These are phyloP conservation scores for Zosterops hypoxanthus DNA, from an alignment of 2,113 vertebrate genomes.

Conservation along the genomic window DNA sequence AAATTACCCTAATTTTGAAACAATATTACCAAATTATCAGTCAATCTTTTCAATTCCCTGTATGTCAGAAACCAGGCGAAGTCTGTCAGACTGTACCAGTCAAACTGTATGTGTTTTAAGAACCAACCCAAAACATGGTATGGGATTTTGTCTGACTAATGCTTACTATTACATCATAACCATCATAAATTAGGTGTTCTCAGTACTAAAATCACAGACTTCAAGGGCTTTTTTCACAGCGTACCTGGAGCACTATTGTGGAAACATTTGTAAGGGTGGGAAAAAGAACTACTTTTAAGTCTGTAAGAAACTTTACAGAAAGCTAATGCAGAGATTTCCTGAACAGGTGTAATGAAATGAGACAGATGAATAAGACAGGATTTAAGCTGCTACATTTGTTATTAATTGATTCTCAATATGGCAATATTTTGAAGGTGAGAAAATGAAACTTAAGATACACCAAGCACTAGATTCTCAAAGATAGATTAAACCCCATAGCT, in stretches of 20 bases:
- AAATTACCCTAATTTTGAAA: not conserved
- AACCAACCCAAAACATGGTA: not conserved
- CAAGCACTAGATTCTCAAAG: not conserved
- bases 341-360: not conserved
- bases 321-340: not conserved
- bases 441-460: not conserved
- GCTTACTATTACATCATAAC: not conserved
- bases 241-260: not conserved
- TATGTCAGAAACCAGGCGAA: not conserved
- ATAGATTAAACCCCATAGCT: not conserved
- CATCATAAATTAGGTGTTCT: not conserved
- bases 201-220: not conserved
- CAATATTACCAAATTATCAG: not conserved
- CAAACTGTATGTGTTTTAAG: not conserved
- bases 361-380: not conserved
- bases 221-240: not conserved
- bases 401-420: not conserved
- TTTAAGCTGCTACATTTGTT: not conserved
- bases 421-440: slow-evolving; percentile 6
- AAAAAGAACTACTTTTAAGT: not conserved
- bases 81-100: not conserved
- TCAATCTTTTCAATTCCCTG: not conserved
- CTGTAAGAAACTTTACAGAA: not conserved
- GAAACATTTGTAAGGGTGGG: not conserved
- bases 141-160: not conserved